phyloP scores from a whole-genome alignment of 2,797 vertebrate genomes.

The Chrosomus eos region DNA sequence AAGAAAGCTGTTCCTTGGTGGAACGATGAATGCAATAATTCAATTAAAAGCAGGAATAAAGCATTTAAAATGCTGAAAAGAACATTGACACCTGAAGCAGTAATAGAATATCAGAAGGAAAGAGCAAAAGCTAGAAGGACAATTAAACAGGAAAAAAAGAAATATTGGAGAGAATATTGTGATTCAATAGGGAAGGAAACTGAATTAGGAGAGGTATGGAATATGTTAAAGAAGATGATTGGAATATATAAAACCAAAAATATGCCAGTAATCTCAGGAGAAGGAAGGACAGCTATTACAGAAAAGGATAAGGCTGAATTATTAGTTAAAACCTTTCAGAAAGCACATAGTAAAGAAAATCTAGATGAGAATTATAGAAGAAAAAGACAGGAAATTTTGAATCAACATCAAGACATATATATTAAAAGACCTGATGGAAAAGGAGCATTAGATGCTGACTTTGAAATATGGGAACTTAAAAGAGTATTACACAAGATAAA shows the following conservation, averaged over 20 bases:
- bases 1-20: not conserved
- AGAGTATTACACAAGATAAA: not conserved
- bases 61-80: not conserved
- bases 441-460: not conserved
- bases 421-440: not conserved
- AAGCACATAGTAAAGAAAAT: conserved; percentile 2
- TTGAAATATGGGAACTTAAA: not conserved
- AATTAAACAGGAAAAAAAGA: not conserved
- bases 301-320: not conserved
- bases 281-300: not conserved
- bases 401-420: not conserved
- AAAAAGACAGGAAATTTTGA: not conserved
- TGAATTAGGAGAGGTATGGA: not conserved
- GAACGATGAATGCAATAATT: not conserved
- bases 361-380: not conserved
- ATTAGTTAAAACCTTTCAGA: not conserved
- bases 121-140: not conserved
- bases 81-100: not conserved
- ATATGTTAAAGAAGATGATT: not conserved
- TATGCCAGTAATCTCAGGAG: not conserved
- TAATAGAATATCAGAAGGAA: not conserved
- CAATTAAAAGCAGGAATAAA: not conserved
- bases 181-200: not conserved
- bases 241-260: not conserved
- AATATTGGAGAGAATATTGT: not conserved